A percentile compares a stretch with the other conserved stretches of the same genome.
Evolutionary conservation across 1,140 invertebrate genomes (phyloP).

Genomic region (Anadara kagoshimensis): DNA sequence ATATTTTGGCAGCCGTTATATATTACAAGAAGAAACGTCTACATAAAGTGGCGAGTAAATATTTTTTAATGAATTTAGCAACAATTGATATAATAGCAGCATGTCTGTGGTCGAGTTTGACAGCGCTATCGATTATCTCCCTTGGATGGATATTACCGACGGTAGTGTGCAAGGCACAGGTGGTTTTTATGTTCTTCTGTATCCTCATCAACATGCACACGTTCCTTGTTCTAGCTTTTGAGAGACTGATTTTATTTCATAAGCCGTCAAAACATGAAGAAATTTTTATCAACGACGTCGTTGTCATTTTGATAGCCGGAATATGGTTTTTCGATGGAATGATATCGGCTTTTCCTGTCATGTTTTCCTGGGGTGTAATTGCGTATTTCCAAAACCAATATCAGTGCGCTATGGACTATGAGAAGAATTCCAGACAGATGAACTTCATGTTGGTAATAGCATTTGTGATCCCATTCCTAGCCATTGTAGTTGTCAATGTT

Average conservation of each 20-base stretch:
- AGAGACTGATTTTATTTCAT: conserved; percentile 36
- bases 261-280: conserved; percentile 44
- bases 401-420: conserved; percentile 47
- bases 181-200: conserved; percentile 43
- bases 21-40: conserved; percentile 34
- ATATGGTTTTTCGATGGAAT: conserved; percentile 40
- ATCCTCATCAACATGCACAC: conserved; percentile 42
- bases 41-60: conserved; percentile 29
- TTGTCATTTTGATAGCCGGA: conserved; percentile 28
- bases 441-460: conserved; percentile 38
- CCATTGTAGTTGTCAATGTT: conserved; percentile 35
- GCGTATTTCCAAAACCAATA: conserved; percentile 40
- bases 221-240: conserved; percentile 43
- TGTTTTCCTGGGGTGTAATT: conserved; percentile 39
- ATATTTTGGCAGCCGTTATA: conserved; percentile 37
- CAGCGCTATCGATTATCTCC: conserved; percentile 18
- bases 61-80: conserved; percentile 37
- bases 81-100: conserved; percentile 35
- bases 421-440: conserved; percentile 41
- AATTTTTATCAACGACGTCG: conserved; percentile 38
- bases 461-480: conserved; percentile 40
- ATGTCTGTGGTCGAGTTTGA: conserved; percentile 36
- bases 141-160: conserved; percentile 34
- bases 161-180: conserved; percentile 39
- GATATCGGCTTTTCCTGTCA: conserved; percentile 36